A percentile compares a stretch with the other conserved stretches of the same genome.
phyloP scores from a whole-genome alignment of 2,888 invertebrate species.

The Auanema freiburgensis region DNA sequence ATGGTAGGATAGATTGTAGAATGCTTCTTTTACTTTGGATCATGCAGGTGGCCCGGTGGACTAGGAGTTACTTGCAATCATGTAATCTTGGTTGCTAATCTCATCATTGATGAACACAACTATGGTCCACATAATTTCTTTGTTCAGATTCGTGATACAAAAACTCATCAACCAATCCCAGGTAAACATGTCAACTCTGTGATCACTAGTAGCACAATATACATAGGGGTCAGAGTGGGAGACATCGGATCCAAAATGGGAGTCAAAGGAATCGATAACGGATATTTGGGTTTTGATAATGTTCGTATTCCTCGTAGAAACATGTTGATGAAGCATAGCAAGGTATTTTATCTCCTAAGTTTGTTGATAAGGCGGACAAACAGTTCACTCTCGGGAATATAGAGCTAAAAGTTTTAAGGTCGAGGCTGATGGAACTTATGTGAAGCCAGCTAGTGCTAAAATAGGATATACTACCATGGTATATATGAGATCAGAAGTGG shows the following conservation, averaged over 20 bases:
- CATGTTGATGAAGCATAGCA: slow-evolving; percentile 90
- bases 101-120: slow-evolving; percentile 80
- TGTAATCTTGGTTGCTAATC: slow-evolving; percentile 86
- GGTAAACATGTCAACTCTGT: slow-evolving; percentile 7
- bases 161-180: slow-evolving; percentile 77
- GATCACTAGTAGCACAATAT: background rate
- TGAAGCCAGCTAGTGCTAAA: slow-evolving; percentile 80
- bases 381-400: too few relatives aligned
- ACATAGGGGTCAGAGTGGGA: slow-evolving; percentile 79
- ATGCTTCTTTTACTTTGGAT: background rate
- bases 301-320: slow-evolving; percentile 83
- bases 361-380: too few relatives aligned
- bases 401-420: too few relatives aligned
- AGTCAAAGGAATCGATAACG: slow-evolving; percentile 88
- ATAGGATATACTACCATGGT: slow-evolving; percentile 89
- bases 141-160: slow-evolving; percentile 84
- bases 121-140: slow-evolving; percentile 90
- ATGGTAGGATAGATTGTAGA: slow-evolving; percentile 35
- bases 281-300: slow-evolving; percentile 83
- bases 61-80: slow-evolving; percentile 92
- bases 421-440: slow-evolving; percentile 79
- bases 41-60: slow-evolving; percentile 39
- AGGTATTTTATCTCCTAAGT: too few relatives aligned
- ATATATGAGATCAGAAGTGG: slow-evolving; percentile 76
- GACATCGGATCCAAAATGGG: slow-evolving; percentile 93